Evolutionary conservation across 2,888 invertebrate species (phyloP).

Genomic region (Tenthredo scrophulariae): DNA sequence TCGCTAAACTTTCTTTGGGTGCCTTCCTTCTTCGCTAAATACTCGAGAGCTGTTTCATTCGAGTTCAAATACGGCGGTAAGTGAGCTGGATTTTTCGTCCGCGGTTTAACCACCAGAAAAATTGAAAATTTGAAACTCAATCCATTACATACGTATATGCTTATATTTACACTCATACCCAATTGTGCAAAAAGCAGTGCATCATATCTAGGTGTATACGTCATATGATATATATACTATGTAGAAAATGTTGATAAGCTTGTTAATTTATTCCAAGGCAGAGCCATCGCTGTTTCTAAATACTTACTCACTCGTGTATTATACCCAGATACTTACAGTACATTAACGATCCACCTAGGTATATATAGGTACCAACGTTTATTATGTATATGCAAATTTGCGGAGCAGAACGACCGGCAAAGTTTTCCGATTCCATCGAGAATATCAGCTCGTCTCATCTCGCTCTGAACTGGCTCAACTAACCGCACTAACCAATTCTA

Average conservation of each 20-base stretch:
- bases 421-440: slow-evolving; percentile 40
- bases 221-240: neutral
- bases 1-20: slow-evolving; percentile 69
- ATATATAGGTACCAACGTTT: neutral
- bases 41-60: slow-evolving; percentile 44
- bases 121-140: neutral
- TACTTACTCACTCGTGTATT: neutral
- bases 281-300: neutral
- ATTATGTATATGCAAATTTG: slow-evolving; percentile 34
- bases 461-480: slow-evolving; percentile 23
- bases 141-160: neutral
- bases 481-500: slow-evolving; percentile 23
- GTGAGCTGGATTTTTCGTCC: slow-evolving; percentile 14
- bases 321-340: neutral
- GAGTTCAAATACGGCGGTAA: neutral
- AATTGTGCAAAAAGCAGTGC: neutral
- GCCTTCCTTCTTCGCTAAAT: slow-evolving; percentile 68
- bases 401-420: neutral
- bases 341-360: neutral
- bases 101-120: neutral
- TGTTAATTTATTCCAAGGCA: neutral
- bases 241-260: neutral
- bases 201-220: neutral
- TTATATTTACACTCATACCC: no score
- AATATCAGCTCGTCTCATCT: slow-evolving; percentile 34